Conservation (phyloP, 2,113 vertebrate genomes). For the Ciconia maguari region DNA sequence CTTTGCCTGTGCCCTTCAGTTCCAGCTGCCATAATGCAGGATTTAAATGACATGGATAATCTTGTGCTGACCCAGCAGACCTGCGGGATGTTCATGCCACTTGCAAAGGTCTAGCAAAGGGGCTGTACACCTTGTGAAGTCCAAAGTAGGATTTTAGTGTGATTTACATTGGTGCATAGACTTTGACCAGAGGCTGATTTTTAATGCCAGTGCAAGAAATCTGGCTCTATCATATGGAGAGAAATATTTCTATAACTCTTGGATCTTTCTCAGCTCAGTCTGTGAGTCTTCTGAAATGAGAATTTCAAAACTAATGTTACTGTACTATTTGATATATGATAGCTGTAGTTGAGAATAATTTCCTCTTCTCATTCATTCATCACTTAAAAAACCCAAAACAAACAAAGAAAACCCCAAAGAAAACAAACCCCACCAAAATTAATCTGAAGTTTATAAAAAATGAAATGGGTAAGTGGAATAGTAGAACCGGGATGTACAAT, state of each 20-base stretch:
- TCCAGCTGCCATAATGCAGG: neutral
- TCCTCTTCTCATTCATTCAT: neutral
- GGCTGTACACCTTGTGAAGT: neutral
- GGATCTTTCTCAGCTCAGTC: neutral
- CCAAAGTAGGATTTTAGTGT: neutral
- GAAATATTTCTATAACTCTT: neutral
- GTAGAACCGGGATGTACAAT: rapidly evolving
- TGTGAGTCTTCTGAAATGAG: neutral
- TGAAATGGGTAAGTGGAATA: neutral
- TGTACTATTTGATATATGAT: neutral
- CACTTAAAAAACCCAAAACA: neutral
- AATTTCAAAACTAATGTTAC: neutral
- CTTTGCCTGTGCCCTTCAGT: neutral
- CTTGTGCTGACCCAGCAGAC: neutral
- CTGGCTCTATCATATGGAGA: neutral
- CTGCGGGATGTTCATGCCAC: rapidly evolving
- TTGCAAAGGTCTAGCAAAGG: neutral
- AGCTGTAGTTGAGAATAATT: neutral
- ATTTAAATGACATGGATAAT: neutral
- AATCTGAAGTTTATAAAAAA: neutral
- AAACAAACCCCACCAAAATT: neutral
- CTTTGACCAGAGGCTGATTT: neutral
- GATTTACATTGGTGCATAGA: neutral
- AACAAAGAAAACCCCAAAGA: neutral
- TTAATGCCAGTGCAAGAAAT: neutral